Evolutionary conservation across 1,140 invertebrate species (phyloP), one percentile per base, ranked within the genome.

Genomic region (Drosophila tristis): DNA sequence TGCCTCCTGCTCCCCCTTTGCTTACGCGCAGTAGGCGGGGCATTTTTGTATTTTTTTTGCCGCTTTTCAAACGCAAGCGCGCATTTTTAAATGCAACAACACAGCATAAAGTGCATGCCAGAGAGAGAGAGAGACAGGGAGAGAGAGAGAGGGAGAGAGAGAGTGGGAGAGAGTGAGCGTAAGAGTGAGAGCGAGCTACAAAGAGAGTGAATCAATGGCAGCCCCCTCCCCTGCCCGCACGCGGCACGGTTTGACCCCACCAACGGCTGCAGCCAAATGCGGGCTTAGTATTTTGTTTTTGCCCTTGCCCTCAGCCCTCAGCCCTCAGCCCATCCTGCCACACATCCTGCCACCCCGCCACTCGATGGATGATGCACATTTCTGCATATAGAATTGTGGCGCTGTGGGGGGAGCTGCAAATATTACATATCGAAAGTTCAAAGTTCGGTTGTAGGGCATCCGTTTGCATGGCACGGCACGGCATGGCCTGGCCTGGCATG

Each of bases 31-130:
- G 74, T 85, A 76, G 90, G 90, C 90, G 86, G 90, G 80, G 86
- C 90, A 78, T 76, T 91, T 91, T 90, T 89, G 71, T 67, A 77
- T 81, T 87, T 89, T 90, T 39, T 39, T 90, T 80, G 80, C 39
- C 25, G 60, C 72, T 80, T 91, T 91, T 78, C 79, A 87, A 91
- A 91, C 85, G 90, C 86, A 90, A 90, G 90, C 90, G 90, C 77
- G 86, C 74, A 91, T 91, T 91, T 91, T 90, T 73, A 91, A 39
- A 87, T 90, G 74, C 78, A 81, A 68, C 55, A 73, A 67, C 47
- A 39, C 39, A 25, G 58, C 26, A 25, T 25, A 43, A 25, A 58
- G 35, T 39, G 35, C 50, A 74, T 0, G 43, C 6, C n/a, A 48
- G 49, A 47, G 61, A 48, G 9, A 31, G 29, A 16, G 1, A 1